These are phyloP conservation scores for Campaea margaritaria DNA, from an alignment of 2,888 invertebrate genomes.

Conservation along the genomic window DNA sequence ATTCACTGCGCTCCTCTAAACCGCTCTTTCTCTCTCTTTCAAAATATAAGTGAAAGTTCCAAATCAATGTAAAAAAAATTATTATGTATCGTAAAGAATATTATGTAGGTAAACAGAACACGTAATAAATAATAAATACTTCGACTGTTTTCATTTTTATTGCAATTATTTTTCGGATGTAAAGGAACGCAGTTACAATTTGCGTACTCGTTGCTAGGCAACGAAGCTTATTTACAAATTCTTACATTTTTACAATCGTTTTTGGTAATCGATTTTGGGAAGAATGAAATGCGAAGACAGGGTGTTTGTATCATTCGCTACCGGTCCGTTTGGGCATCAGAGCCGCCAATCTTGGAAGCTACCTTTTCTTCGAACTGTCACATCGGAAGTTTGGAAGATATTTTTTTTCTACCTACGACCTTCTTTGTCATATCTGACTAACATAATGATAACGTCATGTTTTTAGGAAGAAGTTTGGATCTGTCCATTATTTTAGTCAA, in stretches of 20 bases:
- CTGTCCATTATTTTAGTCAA: conserved; percentile 19
- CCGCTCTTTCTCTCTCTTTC: background rate
- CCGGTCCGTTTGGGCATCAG: conserved; percentile 6
- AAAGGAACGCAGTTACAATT: conserved; percentile 38
- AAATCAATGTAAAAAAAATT: too few relatives aligned
- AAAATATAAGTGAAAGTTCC: background rate
- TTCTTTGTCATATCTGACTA: conserved; percentile 5
- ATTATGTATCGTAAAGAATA: too few relatives aligned
- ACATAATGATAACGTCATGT: background rate
- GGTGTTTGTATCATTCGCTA: conserved; percentile 20
- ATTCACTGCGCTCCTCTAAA: conserved; percentile 40
- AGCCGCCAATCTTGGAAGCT: conserved; percentile 19
- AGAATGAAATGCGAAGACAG: conserved; percentile 61
- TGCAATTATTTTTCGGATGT: background rate
- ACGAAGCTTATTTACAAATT: conserved; percentile 65
- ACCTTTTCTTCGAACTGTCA: conserved; percentile 19
- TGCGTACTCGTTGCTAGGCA: conserved; percentile 64
- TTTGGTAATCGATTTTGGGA: conserved; percentile 78
- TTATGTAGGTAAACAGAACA: too few relatives aligned
- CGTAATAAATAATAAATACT: background rate
- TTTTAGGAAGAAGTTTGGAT: background rate
- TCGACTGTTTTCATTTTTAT: background rate
- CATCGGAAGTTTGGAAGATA: background rate
- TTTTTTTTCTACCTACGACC: background rate
- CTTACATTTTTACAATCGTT: conserved; percentile 62